Conservation (phyloP, 2,888 invertebrate species). For the Tribolium freemani region DNA sequence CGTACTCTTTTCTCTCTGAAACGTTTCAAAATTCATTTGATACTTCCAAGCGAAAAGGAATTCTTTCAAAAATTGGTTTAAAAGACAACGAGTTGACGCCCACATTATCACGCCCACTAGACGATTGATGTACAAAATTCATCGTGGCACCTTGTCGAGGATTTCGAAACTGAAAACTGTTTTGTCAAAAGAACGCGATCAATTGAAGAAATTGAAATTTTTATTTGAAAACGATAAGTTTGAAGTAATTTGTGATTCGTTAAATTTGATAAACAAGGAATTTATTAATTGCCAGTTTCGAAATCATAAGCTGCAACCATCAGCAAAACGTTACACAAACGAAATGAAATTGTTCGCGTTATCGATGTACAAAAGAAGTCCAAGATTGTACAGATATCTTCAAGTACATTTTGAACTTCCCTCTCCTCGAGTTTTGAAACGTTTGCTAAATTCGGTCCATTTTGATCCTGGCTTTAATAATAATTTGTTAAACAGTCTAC, state of each 20-base stretch:
- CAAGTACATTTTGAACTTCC: slow-evolving; percentile 34
- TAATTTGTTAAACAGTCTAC: slow-evolving; percentile 24
- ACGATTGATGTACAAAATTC: neutral
- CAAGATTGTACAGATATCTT: slow-evolving; percentile 15
- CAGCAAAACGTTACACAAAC: slow-evolving; percentile 2
- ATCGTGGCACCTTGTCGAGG: neutral
- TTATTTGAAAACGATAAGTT: slow-evolving; percentile 16
- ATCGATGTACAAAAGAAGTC: slow-evolving; percentile 43
- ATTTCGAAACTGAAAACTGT: neutral
- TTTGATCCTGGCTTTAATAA: slow-evolving; percentile 37
- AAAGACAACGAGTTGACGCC: neutral
- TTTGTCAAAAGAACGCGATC: neutral
- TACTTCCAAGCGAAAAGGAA: neutral
- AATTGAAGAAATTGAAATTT: slow-evolving; percentile 1
- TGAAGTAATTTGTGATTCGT: slow-evolving; percentile 29
- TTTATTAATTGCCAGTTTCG: slow-evolving; percentile 37
- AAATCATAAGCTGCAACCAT: slow-evolving; percentile 14
- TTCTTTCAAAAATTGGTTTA: neutral
- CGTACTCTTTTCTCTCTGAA: neutral
- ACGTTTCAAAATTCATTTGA: neutral
- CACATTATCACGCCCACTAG: too few species aligned
- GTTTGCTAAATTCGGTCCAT: slow-evolving; percentile 25
- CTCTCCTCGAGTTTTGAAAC: slow-evolving; percentile 22
- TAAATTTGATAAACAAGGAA: slow-evolving; percentile 35
- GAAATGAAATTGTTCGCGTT: slow-evolving; percentile 31